Base-by-base conservation (phyloP, 2,888 invertebrate genomes). In the Venustoraphidia nigricollis region DNA sequence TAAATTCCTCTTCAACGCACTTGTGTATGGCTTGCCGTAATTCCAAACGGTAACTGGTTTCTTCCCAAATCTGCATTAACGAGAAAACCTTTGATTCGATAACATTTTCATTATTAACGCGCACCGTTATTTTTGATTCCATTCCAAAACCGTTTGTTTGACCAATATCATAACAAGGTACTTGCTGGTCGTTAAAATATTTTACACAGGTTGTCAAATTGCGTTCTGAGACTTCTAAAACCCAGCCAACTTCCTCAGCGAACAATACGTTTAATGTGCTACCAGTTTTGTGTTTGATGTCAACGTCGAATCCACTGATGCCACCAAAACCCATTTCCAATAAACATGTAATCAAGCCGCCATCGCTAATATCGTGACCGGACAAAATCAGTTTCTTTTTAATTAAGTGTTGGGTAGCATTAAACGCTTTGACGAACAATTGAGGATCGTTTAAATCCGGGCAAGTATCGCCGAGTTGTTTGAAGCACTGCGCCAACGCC, bases 291-390 rank as follows among this genome's bases (percentile, higher is more conserved):
- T 77, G 74, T 1, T 66, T 64, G 13, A 89, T 60, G 53, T 83
- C 73, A 1, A 88, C 62, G 11, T 77, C 68, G 11, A 93, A 59
- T 1, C 94, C 94, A 55, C 84, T 79, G 50, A 94, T 70, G 37
- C 96, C 95, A 49, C 82, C 93, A 62, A 97, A 90, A n/a, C 88
- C 85, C 95, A 97, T 96, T 70, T 98, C 97, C 50, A 97, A 62
- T 0, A 91, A 65, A 56, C 91, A 88, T 0, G 88, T 87, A 40
- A 97, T 72, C 36, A 97, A 71, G 35, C 98, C 97, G 17, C 98
- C 97, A 69, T 97, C 97, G 62, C 95, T 96, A 6, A 97, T 75
- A 65, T 98, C 97, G 64, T 98, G 97, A 0, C 96, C 95, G 6
- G 95, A 75, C 36, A 83, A 62, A 9, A 91, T 65, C 60, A 78